Base-by-base conservation (phyloP, 2,888 invertebrate genomes). In the Lasioglossum vierecki region DNA sequence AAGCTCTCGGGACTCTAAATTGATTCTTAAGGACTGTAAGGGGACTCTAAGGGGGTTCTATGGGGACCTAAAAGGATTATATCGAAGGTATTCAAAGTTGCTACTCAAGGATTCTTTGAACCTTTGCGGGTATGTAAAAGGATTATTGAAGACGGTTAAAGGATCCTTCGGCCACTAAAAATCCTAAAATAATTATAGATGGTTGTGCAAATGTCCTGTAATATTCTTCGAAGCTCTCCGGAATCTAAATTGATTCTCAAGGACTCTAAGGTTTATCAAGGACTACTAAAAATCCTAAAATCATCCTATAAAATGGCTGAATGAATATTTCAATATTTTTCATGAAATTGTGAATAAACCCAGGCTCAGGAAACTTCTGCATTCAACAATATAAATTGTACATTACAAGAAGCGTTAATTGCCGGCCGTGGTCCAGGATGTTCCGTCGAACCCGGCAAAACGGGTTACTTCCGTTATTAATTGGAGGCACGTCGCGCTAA, bases 401-500 rank as follows among this genome's bases (percentile, higher is more conserved):
- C 30, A 35, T 66, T 66, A 26, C 41, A 26, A n/a, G 41, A 6
- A 46, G 49, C 53, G 66, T 53, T 75, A 74, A 79, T 75, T 68
- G 68, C 35, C 35, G 35, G 18, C 8, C 66, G 35, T 26, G 11
- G 60, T 1, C 26, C 15, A 57, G 26, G 53, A 60, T 49, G 46
- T 22, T 15, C 44, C 30, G 39, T 53, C 39, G 72, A 79, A 35
- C 11, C n/a, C 57, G 44, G 15, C 35, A 30, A 68, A 76, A 70
- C 44, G 57, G 39, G 68, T 41, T 63, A 66, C 30, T 66, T 15
- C 13, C 41, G 73, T 66, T 73, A 80, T 82, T 80, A 77, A 84
- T 83, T 86, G 68, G 26, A 70, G 44, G n/a, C 57, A 46, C 71
- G 63, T 44, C 57, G 68, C 53, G 44, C 66, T 71, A 84, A 75